Base-by-base conservation (phyloP, 2,888 invertebrate species). In the Chirona hameri region DNA sequence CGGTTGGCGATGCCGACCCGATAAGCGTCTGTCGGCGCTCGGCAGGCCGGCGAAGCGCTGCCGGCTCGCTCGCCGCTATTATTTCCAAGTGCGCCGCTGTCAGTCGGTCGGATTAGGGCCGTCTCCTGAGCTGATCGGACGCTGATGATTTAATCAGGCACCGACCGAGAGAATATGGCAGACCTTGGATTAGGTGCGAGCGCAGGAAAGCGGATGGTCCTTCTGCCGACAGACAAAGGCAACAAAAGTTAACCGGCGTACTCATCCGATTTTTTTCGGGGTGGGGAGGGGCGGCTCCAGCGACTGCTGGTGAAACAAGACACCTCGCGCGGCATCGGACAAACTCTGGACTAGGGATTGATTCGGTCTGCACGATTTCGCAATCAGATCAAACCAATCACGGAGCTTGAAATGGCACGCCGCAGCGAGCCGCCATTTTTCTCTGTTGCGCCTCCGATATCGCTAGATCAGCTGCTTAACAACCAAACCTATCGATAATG, bases 81-180 rank as follows among this genome's bases (percentile, higher is more conserved):
- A 65, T 27, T 65, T 65, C n/a, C 4, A 65, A 65, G n/a, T 27
- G n/a, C 10, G 72, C 27, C 27, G 18, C 21, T 31, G 72, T 72
- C 72, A 72, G 18, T 18, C 12, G 18, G 12, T 18, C 72, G 31
- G 31, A 10, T 72, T 9, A 29, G 31, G 29, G 2, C 18, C 3
- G 2, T 31, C 29, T 69, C 31, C 18, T 31, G 31, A 31, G 18
- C 72, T 31, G 60, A 60, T 24, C 69, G 27, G 12, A 10, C 69
- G 72, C 31, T 31, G 72, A 72, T 31, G 72, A 72, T 72, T 72
- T 72, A 72, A 72, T 72, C 72, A 15, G 18, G 72, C 18, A 31
- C 72, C 15, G 27, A 24, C 12, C 60, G 12, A 12, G 72, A 2
- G 72, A 27, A 14, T 31, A 72, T 72, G 72, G 72, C 72, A 72